Evolutionary conservation across 2,113 vertebrate genomes (phyloP).

Genomic region (Gavialis gangeticus): DNA sequence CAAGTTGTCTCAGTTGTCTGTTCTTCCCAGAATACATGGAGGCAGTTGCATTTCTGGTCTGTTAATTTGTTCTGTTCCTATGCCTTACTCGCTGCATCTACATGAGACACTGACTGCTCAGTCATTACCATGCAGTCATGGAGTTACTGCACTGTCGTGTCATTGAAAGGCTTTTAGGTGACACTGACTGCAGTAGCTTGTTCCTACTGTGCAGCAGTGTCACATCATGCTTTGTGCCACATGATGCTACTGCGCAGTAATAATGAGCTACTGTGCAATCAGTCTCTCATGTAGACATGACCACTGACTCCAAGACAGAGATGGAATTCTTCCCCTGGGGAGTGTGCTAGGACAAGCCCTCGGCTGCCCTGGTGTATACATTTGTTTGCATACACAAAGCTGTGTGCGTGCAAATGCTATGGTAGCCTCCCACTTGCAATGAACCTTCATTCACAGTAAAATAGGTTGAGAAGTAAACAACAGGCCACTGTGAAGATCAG

Average conservation of each 20-base stretch:
- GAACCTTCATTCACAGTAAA: background rate
- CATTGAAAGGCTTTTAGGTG: no score
- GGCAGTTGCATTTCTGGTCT: background rate
- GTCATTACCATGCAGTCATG: no score
- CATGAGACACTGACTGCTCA: no score
- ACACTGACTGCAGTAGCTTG: no score
- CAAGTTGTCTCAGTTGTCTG: no score
- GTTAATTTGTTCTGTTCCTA: background rate
- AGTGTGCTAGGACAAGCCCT: background rate
- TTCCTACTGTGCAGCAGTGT: no score
- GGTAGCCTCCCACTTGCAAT: background rate
- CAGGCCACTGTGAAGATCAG: background rate
- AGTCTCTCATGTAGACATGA: no score
- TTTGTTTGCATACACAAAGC: background rate
- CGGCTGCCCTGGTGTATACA: background rate
- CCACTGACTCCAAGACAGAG: background rate
- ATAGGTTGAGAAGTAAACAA: background rate
- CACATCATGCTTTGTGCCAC: no score
- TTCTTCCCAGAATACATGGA: background rate
- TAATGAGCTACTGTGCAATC: no score
- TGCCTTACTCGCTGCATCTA: no score
- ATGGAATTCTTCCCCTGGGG: background rate
- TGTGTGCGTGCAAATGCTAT: background rate
- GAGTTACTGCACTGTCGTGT: no score
- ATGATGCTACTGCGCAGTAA: no score